Conservation (phyloP, 2,113 vertebrate genomes). For the Paramisgurnus dabryanus region DNA sequence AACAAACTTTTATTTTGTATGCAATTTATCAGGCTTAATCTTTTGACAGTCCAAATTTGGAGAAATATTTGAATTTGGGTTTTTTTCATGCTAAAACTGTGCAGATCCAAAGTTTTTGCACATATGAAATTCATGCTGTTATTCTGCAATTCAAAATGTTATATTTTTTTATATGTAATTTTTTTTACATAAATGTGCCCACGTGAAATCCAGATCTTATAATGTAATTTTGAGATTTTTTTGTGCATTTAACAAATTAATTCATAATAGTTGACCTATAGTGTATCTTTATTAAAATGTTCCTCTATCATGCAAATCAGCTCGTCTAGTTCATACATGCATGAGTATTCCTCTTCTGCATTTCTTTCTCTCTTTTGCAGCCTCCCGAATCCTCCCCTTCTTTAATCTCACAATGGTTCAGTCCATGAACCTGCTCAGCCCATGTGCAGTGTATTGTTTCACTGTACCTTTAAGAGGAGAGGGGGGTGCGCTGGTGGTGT, state of each 20-base stretch:
- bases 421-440: conserved; percentile 21
- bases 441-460: background rate
- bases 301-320: background rate
- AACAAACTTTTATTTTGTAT: too few species aligned
- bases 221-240: too few species aligned
- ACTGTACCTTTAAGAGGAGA: conserved; percentile 47
- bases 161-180: background rate
- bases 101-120: too few species aligned
- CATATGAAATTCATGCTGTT: background rate
- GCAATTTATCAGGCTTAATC: too few species aligned
- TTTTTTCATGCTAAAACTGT: too few species aligned
- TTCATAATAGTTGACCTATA: too few species aligned
- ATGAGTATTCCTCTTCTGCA: conserved; percentile 15
- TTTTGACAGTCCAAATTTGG: too few species aligned
- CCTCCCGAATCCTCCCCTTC: conserved; percentile 8
- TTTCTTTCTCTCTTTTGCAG: background rate
- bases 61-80: too few species aligned
- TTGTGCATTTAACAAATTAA: too few species aligned
- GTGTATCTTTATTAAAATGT: background rate
- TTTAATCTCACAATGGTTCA: conserved; percentile 19
- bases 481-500: conserved; percentile 16
- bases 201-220: too few species aligned
- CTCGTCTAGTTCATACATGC: background rate
- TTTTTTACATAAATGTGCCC: background rate
- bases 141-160: background rate